Percentiles rank a stretch among this genome's conserved stretches.
Evolutionary conservation across 64 coral and sea anemone genomes (phyloP).

Genomic region (Exaiptasia diaphana): DNA sequence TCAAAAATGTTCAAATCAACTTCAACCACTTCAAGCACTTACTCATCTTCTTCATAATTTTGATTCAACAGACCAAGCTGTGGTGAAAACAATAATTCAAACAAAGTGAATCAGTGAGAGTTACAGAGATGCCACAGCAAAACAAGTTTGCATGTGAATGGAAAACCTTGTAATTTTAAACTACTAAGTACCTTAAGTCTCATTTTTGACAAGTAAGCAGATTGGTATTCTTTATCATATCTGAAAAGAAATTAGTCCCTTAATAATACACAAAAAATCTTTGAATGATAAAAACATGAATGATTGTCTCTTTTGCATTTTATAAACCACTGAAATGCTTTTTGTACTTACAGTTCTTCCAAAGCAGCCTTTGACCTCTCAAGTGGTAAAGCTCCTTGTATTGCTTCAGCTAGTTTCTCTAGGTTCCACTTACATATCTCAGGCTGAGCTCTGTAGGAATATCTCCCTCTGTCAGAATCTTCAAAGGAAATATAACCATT

Average conservation of each 20-base stretch:
- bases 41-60: conserved; percentile 62
- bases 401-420: conserved; percentile 84
- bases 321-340: neutral
- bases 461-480: conserved; percentile 67
- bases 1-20: too few species aligned
- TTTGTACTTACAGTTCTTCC: conserved; percentile 80
- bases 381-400: conserved; percentile 70
- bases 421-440: conserved; percentile 97
- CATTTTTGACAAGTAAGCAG: conserved; percentile 60
- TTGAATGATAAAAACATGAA: neutral
- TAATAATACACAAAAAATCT: too few species aligned
- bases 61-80: conserved; percentile 73
- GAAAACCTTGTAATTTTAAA: neutral
- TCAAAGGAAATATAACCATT: too few species aligned
- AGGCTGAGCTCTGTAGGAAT: conserved; percentile 78
- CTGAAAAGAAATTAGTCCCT: conserved; percentile 40
- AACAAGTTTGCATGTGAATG: neutral
- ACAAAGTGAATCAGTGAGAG: too few species aligned
- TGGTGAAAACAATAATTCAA: too few species aligned
- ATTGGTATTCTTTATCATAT: conserved; percentile 67
- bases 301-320: neutral
- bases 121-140: too few species aligned
- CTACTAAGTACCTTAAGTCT: conserved; percentile 50
- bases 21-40: neutral
- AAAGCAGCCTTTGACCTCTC: conserved; percentile 63